These are phyloP conservation scores for Hippocampus zosterae DNA, from an alignment of 2,113 vertebrate species.

Conservation along the genomic window DNA sequence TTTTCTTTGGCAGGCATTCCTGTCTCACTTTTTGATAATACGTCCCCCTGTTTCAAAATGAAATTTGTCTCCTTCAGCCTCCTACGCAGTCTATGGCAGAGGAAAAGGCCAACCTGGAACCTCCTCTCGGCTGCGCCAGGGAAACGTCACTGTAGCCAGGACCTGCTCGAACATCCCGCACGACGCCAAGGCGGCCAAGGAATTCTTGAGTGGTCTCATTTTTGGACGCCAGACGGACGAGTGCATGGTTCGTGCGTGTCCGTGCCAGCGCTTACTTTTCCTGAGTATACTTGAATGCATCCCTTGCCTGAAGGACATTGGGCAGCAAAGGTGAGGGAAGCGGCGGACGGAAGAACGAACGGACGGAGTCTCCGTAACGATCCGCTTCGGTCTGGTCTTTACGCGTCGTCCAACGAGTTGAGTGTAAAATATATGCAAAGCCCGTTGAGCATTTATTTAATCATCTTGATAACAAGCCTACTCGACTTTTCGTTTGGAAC, in stretches of 20 bases:
- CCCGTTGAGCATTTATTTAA: too few relatives aligned
- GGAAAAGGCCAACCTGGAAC: constrained; percentile 22
- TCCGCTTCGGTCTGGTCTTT: neutral
- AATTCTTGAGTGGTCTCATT: neutral
- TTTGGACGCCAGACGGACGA: neutral
- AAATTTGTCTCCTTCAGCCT: constrained; percentile 36
- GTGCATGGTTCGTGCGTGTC: neutral
- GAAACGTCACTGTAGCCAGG: constrained; percentile 64
- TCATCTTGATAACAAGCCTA: too few relatives aligned
- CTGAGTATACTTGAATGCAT: constrained; percentile 58
- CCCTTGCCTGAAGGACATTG: neutral
- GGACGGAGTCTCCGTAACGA: neutral
- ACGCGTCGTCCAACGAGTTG: too few relatives aligned
- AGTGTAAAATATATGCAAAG: too few relatives aligned
- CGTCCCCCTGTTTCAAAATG: neutral
- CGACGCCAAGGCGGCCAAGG: too few relatives aligned
- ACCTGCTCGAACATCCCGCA: too few relatives aligned
- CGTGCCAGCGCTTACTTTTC: constrained; percentile 14
- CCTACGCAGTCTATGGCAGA: constrained; percentile 34
- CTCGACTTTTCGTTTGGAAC: too few relatives aligned
- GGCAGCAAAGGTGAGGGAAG: neutral
- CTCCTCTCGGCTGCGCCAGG: constrained; percentile 48
- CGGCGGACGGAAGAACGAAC: too few relatives aligned
- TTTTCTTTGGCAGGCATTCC: too few relatives aligned
- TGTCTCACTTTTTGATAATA: neutral